Percentiles rank a stretch among this genome's conserved stretches.
Conservation (phyloP, 1,140 invertebrate species). For the Penaeus indicus region DNA sequence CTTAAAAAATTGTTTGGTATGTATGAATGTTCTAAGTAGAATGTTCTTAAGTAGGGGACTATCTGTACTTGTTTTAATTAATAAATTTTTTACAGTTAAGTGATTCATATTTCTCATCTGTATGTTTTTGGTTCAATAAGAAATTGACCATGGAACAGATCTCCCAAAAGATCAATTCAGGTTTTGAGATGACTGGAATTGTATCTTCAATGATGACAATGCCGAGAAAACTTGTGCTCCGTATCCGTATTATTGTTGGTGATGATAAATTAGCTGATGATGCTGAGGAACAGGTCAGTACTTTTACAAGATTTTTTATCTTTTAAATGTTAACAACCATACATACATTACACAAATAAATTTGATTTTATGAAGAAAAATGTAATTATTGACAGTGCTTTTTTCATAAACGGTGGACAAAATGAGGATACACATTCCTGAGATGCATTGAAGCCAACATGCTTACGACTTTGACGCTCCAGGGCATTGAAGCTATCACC, state of each 20-base stretch:
- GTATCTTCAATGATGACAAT: conserved; percentile 99
- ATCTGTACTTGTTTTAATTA: no score
- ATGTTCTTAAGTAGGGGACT: no score
- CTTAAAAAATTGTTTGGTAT: no score
- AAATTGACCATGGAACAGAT: conserved; percentile 99
- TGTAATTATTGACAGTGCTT: no score
- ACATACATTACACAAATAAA: not conserved
- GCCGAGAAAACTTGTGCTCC: conserved; percentile 96
- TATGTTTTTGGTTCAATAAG: conserved; percentile 77
- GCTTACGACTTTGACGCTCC: conserved; percentile 98
- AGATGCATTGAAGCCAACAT: conserved; percentile 99
- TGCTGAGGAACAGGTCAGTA: conserved; percentile 81
- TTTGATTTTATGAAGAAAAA: no score
- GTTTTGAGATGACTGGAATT: conserved; percentile 99
- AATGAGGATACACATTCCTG: conserved; percentile 99
- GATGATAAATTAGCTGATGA: conserved; percentile 88
- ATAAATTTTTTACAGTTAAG: no score
- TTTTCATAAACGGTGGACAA: conserved; percentile 81
- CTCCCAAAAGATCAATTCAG: conserved; percentile 98
- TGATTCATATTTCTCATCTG: not conserved
- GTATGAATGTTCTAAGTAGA: no score
- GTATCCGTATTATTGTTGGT: conserved; percentile 98
- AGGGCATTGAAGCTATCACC: conserved; percentile 79
- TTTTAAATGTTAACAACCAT: not conserved
- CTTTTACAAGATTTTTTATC: not conserved